Evolutionary conservation across 2,888 invertebrate genomes (phyloP), one percentile per base, ranked within the genome.

Genomic region (Thelaira solivaga): DNA sequence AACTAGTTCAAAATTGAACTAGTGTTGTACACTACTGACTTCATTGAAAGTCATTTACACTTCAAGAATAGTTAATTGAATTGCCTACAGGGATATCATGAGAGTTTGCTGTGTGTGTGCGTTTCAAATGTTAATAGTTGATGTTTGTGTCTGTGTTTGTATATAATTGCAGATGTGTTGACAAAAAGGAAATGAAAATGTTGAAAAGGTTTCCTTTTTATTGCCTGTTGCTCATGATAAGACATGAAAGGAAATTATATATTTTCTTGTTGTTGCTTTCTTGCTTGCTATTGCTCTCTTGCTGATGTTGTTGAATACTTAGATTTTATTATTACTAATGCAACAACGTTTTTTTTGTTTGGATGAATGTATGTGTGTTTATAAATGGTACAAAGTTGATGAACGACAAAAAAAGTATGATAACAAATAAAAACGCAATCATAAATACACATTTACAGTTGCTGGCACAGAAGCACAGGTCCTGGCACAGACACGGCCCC

Each of bases 221-320:
- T 57, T 68, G 74, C 80, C 81, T 72, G 79, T 76, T 81, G 57
- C 80, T 80, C 55, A 73, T 62, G 79, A 68, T 80, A 79, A 78
- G 68, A 76, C 72, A 64, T 67, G 59, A 75, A 75, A 71, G 76
- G 74, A 78, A 78, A 78, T 78, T 69, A 47, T 78, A 64, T 65
- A 65, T 74, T 65, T 78, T 77, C 34, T 47, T 68, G n/a, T 77
- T 41, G 31, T 65, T 72, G 29, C 72, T 67, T 31, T 59, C 22
- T 80, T 81, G 77, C 45, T 82, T 82, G 73, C 45, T 73, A 76
- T 73, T 61, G 57, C 71, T 80, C 76, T 59, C 51, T 69, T 80
- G 77, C 81, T 77, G 13, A 13, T 55, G 3, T 55, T 69, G 47
- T 59, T 53, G 45, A 51, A 53, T 43, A 39, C 59, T 68, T 68